Percentiles rank a stretch among this genome's conserved stretches.
Conservation (phyloP, 1,140 invertebrate genomes). For the Psix sp. region DNA sequence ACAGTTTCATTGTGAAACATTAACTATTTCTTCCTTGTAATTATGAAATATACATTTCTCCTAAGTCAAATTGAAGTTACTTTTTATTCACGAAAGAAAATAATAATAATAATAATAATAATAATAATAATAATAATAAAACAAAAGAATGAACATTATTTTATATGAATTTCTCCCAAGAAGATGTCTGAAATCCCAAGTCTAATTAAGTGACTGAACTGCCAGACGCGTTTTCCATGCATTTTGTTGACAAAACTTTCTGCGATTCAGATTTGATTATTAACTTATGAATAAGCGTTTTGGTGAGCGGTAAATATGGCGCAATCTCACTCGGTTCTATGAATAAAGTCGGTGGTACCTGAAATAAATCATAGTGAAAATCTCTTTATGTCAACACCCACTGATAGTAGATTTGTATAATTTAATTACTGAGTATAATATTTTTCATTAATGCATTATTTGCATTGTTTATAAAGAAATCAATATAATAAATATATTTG, state of each 20-base stretch:
- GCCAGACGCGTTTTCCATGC: constrained; percentile 16
- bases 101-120: constrained; percentile 1
- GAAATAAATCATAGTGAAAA: constrained; percentile 38
- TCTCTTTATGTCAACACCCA: too few relatives aligned
- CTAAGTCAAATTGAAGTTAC: constrained; percentile 3
- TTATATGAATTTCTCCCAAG: neutral
- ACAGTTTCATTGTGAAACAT: constrained; percentile 34
- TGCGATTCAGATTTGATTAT: constrained; percentile 59
- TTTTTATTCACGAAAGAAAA: constrained; percentile 6
- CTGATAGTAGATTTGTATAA: too few relatives aligned
- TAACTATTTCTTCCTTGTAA: constrained; percentile 36
- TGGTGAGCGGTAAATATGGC: constrained; percentile 75
- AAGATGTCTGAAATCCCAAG: neutral
- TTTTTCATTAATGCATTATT: too few relatives aligned
- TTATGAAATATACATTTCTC: constrained; percentile 38
- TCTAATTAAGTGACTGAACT: constrained; percentile 37
- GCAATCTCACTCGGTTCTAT: constrained; percentile 79
- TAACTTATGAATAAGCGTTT: constrained; percentile 74
- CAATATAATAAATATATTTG: constrained; percentile 7
- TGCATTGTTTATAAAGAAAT: too few relatives aligned
- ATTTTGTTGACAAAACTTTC: constrained; percentile 11
- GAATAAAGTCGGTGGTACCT: constrained; percentile 76
- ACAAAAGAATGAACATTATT: neutral
- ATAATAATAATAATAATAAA: neutral
- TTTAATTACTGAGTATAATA: too few relatives aligned